Conservation (phyloP, 23 tunicate species). For the Ciona savignyi region DNA sequence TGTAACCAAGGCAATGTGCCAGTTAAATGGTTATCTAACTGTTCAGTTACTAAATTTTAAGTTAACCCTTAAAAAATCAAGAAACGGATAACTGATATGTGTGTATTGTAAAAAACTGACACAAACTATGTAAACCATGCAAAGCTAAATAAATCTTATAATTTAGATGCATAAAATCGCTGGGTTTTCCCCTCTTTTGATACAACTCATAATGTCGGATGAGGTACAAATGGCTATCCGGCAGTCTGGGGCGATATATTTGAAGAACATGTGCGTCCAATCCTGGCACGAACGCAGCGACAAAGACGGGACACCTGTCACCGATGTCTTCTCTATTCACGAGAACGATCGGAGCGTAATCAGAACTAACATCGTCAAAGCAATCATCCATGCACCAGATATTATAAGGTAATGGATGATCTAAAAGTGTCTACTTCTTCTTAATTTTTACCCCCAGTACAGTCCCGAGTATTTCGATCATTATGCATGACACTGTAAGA, state of each 20-base stretch:
- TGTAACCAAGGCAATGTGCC: too few relatives aligned
- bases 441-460: too few relatives aligned
- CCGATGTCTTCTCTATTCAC: constrained; percentile 80
- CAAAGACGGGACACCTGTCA: constrained; percentile 40
- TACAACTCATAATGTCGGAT: constrained; percentile 83
- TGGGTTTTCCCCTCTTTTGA: constrained; percentile 79
- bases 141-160: not conserved
- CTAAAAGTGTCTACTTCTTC: too few relatives aligned
- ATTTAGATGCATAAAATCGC: constrained; percentile 83
- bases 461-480: too few relatives aligned
- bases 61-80: not conserved
- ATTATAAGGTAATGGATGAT: constrained; percentile 70
- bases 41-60: not conserved
- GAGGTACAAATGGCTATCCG: constrained; percentile 75
- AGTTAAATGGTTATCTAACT: too few relatives aligned
- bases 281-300: constrained; percentile 70
- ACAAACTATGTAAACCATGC: too few relatives aligned
- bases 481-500: too few relatives aligned
- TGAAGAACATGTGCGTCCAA: constrained; percentile 79
- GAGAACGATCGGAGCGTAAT: constrained; percentile 79
- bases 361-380: constrained; percentile 92
- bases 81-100: too few relatives aligned
- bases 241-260: constrained; percentile 93
- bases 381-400: constrained; percentile 92
- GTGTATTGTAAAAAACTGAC: too few relatives aligned